Evolutionary conservation across 2,797 vertebrate genomes (phyloP).

Genomic region (Mormyrops boulengeri): DNA sequence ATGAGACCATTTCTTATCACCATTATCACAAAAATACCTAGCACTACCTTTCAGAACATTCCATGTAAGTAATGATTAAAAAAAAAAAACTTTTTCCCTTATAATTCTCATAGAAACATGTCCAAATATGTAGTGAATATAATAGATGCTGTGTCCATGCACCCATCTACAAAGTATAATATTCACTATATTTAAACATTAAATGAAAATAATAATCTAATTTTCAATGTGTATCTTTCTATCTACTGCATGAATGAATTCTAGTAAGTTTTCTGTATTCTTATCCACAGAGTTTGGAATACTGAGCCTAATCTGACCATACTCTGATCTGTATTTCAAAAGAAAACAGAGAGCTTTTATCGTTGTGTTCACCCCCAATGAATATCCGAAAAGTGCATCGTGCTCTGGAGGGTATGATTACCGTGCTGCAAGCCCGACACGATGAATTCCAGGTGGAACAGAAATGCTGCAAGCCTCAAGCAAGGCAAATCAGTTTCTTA

Average conservation of each 20-base stretch:
- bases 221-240: neutral
- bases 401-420: neutral
- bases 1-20: neutral
- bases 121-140: neutral
- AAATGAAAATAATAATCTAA: neutral
- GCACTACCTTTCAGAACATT: neutral
- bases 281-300: neutral
- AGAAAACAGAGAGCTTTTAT: neutral
- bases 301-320: neutral
- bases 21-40: neutral
- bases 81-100: neutral
- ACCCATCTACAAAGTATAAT: neutral
- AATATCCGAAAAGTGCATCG: neutral
- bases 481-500: neutral
- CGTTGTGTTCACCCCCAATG: neutral
- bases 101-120: neutral
- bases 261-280: neutral
- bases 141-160: neutral
- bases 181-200: neutral
- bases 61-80: neutral
- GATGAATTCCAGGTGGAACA: slow-evolving; percentile 5
- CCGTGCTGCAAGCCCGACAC: neutral
- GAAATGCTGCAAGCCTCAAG: neutral
- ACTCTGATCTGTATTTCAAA: neutral
- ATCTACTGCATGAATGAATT: neutral